Base-by-base conservation (phyloP, 2,797 vertebrate species). In the Tympanoctomys barrerae region DNA sequence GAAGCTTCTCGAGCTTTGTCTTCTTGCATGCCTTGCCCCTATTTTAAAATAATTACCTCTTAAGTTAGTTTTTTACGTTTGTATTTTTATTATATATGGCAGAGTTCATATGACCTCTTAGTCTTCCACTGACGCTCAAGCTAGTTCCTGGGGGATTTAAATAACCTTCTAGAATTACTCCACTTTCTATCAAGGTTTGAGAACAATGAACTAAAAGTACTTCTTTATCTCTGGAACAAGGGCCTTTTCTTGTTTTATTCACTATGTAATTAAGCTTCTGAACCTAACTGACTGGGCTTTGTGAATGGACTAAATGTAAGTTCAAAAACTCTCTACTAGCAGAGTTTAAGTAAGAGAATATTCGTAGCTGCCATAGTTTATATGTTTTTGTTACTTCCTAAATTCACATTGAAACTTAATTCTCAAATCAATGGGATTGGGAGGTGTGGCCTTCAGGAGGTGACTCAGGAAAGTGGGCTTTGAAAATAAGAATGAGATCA, bases 41-140 rank as follows among this genome's bases (percentile, higher is more conserved):
- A 83, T 18, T 78, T 68, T 82, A 61, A 87, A 89, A 79, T 71
- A 78, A 70, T 31, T 87, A 10, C 75, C 24, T 31, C 61, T 88
- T 96, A 71, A 93, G 91, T 82, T 33, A 61, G 36, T 85, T 54
- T 49, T 57, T 81, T 14, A 33, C 31, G 14, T 85, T 91, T 84
- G 21, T 16, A 18, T 64, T 12, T 36, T 26, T 59, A 42, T 13
- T 86, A 46, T 28, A 46, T 46, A 31, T 11, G 9, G 21, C 5
- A 75, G n/a, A 26, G 13, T 7, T 19, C 52, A 64, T 28, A 2
- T 82, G 57, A 59, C 18, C 42, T 39, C 1, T 62, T 7, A 39
- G 0, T 73, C 28, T 10, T 39, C 22, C 49, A 49, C n/a, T 31
- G 36, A 61, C n/a, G 36, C 33, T 93, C 49, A 81, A 39, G 64